Conservation (phyloP, 2,888 invertebrate species). For the Cheilosia grossa region DNA sequence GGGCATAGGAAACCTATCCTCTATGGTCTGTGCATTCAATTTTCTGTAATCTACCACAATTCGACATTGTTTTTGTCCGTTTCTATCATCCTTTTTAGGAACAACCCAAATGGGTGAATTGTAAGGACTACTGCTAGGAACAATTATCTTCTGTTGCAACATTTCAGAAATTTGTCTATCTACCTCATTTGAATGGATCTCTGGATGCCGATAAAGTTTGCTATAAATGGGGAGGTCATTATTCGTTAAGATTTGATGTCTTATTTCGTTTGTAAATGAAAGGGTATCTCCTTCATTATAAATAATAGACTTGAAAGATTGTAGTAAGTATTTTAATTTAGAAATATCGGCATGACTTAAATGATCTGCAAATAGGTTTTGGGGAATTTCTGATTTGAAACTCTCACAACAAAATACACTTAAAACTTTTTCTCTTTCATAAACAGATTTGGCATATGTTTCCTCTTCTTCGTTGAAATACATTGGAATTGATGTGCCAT, state of each 20-base stretch:
- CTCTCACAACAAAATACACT: too few relatives aligned
- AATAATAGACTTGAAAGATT: conserved; percentile 42
- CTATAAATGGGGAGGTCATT: conserved; percentile 68
- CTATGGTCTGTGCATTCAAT: conserved; percentile 4
- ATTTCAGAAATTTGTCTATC: conserved; percentile 70
- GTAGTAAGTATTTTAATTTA: conserved; percentile 8
- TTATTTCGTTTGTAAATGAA: conserved; percentile 72
- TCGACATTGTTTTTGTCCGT: conserved; percentile 35
- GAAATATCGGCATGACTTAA: conserved; percentile 15
- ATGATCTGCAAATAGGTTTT: conserved; percentile 4
- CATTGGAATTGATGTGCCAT: not conserved
- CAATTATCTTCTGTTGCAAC: conserved; percentile 26
- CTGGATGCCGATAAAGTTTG: conserved; percentile 75
- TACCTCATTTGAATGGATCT: conserved; percentile 52
- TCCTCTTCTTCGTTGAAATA: not conserved
- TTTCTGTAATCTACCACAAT: conserved; percentile 25
- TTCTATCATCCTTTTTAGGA: conserved; percentile 20
- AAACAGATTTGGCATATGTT: too few relatives aligned
- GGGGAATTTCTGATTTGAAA: too few relatives aligned
- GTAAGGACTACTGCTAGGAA: conserved; percentile 26
- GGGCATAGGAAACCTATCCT: conserved; percentile 12
- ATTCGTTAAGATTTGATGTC: conserved; percentile 72
- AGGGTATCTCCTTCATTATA: conserved; percentile 51
- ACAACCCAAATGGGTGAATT: conserved; percentile 31
- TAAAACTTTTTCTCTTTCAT: too few relatives aligned